Conservation (phyloP, 2,797 vertebrate genomes). For the Steatocranus sp. region DNA sequence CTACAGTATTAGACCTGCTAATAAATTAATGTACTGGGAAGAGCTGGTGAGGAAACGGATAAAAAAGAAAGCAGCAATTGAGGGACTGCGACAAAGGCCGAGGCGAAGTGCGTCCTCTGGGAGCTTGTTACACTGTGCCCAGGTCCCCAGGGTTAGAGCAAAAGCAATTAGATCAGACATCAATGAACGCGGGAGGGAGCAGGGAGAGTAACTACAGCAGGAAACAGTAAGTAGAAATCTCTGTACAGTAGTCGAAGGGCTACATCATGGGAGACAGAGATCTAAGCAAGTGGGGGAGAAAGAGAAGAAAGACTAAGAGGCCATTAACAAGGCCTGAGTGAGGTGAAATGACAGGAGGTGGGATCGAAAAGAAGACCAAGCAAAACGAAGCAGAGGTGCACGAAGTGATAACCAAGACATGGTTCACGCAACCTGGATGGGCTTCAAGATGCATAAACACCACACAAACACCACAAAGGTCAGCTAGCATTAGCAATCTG, state of each 20-base stretch:
- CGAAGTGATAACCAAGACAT: neutral
- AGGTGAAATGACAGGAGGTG: slow-evolving; percentile 1
- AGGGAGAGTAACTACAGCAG: slow-evolving; percentile 14
- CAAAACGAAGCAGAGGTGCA: neutral
- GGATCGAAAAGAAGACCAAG: neutral
- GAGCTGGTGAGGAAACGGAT: slow-evolving; percentile 22
- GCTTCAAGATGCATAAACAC: slow-evolving; percentile 35
- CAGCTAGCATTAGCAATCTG: slow-evolving; percentile 60
- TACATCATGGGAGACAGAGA: neutral
- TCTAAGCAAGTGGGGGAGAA: neutral
- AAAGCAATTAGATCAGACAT: slow-evolving; percentile 85
- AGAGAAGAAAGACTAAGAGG: neutral
- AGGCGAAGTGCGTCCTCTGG: slow-evolving; percentile 73
- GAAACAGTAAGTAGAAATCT: slow-evolving; percentile 26
- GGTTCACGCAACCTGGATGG: slow-evolving; percentile 44
- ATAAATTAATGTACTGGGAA: slow-evolving; percentile 78
- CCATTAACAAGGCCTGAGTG: neutral
- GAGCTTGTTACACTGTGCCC: slow-evolving; percentile 85
- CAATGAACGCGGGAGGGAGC: slow-evolving; percentile 51
- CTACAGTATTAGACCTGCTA: slow-evolving; percentile 68
- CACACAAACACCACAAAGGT: slow-evolving; percentile 18
- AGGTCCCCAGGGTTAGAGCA: slow-evolving; percentile 69
- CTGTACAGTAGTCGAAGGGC: slow-evolving; percentile 3
- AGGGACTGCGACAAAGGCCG: slow-evolving; percentile 57
- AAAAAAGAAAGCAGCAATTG: slow-evolving; percentile 34